A percentile compares a stretch with the other conserved stretches of the same genome.
Evolutionary conservation across 2,888 invertebrate species (phyloP).

Genomic region (Acrocyrtus sp.): DNA sequence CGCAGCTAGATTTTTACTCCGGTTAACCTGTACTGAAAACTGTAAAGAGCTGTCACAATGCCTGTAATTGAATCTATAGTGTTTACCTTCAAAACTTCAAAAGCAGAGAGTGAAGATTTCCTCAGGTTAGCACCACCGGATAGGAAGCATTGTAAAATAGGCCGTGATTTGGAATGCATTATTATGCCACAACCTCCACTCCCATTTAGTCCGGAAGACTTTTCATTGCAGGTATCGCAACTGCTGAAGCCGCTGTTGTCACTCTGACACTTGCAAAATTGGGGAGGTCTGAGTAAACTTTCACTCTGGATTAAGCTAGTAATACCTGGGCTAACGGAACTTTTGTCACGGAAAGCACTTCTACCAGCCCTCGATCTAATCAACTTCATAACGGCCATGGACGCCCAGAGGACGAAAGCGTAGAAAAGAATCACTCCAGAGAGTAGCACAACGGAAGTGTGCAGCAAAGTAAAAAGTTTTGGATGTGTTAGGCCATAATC

Average conservation of each 20-base stretch:
- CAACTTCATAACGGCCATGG: not conserved
- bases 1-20: too few relatives aligned
- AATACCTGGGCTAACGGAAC: too few relatives aligned
- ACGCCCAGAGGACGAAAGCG: constrained; percentile 2
- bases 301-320: too few relatives aligned
- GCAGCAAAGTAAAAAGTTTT: constrained; percentile 2
- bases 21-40: too few relatives aligned
- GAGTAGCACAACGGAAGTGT: constrained; percentile 13
- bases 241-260: too few relatives aligned
- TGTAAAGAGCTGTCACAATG: too few relatives aligned
- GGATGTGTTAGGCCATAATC: not conserved
- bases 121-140: not conserved
- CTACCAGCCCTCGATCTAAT: not conserved
- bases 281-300: too few relatives aligned
- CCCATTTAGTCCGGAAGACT: too few relatives aligned
- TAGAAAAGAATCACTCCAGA: constrained; percentile 27
- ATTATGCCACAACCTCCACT: not conserved
- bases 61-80: not conserved
- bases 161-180: constrained; percentile 26
- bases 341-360: too few relatives aligned
- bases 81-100: not conserved
- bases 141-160: constrained; percentile 13
- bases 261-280: too few relatives aligned
- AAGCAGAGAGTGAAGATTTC: not conserved
- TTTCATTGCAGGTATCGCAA: too few relatives aligned